phyloP scores from a whole-genome alignment of 2,888 invertebrate species.

The Drosophila nigricruria region DNA sequence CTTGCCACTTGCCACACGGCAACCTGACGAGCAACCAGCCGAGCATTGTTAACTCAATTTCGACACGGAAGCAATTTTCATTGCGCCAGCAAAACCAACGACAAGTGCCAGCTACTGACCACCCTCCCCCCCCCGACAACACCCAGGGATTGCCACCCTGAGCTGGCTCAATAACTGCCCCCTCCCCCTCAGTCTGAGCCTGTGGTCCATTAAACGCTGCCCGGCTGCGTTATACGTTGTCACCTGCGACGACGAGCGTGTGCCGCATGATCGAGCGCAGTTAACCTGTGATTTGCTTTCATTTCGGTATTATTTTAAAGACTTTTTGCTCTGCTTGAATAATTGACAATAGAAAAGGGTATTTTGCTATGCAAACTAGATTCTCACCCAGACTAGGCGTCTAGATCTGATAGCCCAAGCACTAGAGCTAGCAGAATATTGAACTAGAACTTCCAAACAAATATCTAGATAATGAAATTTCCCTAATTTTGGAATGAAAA shows the following conservation, averaged over 20 bases:
- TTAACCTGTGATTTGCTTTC: constrained; percentile 6
- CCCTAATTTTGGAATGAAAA: no score
- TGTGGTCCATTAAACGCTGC: constrained; percentile 52
- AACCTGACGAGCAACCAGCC: constrained; percentile 39
- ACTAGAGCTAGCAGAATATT: no score
- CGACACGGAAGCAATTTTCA: constrained; percentile 76
- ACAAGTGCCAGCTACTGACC: constrained; percentile 46
- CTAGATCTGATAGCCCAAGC: no score
- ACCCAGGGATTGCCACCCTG: background rate
- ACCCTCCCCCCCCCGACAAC: background rate
- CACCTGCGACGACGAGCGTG: background rate
- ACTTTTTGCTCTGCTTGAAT: background rate
- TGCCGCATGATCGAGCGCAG: background rate
- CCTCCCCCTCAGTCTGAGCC: background rate
- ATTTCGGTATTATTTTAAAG: background rate
- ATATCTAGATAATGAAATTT: no score
- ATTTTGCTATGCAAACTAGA: background rate
- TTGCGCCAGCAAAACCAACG: constrained; percentile 53
- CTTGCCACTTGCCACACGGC: constrained; percentile 6
- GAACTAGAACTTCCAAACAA: no score
- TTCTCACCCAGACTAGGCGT: no score
- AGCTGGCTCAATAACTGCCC: background rate
- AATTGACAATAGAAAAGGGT: background rate
- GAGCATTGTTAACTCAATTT: constrained; percentile 75
- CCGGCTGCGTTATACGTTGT: constrained; percentile 7